Evolutionary conservation across 2,113 vertebrate species (phyloP).

Genomic region (Melanerpes aurifrons): DNA sequence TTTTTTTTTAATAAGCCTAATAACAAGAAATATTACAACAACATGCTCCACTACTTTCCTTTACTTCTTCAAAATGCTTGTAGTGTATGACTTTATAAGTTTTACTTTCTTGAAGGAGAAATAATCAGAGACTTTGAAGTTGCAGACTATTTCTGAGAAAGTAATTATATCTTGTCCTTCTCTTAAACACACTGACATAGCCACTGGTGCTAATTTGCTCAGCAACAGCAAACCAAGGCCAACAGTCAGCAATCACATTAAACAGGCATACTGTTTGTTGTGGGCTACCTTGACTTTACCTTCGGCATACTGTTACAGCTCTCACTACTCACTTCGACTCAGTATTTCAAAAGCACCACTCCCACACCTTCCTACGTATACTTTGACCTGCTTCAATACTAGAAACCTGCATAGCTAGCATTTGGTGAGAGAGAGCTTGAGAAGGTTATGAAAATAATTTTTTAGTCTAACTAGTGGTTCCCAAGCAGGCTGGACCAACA

Average conservation of each 20-base stretch:
- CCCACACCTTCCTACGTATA: constrained; percentile 2
- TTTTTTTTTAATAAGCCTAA: not conserved
- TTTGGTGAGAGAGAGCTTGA: not conserved
- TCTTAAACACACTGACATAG: not conserved
- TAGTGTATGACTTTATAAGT: not conserved
- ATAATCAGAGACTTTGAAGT: not conserved
- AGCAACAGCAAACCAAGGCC: not conserved
- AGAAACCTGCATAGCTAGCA: not conserved
- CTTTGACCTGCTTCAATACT: constrained; percentile 30
- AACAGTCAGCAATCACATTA: not conserved
- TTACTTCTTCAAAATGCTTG: not conserved
- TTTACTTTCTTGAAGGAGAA: not conserved
- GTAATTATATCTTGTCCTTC: not conserved
- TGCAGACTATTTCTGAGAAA: not conserved
- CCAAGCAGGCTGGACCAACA: not conserved
- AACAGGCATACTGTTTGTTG: accelerated
- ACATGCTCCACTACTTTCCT: not conserved
- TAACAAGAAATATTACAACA: not conserved
- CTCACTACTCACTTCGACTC: constrained; percentile 9
- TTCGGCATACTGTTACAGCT: not conserved
- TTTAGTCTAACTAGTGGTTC: not conserved
- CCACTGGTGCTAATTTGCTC: not conserved
- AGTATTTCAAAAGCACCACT: constrained; percentile 28
- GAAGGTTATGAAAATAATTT: not conserved
- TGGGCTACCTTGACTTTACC: not conserved